Evolutionary conservation across 2,797 vertebrate species (phyloP).

Genomic region (Melanotaenia boesemani): DNA sequence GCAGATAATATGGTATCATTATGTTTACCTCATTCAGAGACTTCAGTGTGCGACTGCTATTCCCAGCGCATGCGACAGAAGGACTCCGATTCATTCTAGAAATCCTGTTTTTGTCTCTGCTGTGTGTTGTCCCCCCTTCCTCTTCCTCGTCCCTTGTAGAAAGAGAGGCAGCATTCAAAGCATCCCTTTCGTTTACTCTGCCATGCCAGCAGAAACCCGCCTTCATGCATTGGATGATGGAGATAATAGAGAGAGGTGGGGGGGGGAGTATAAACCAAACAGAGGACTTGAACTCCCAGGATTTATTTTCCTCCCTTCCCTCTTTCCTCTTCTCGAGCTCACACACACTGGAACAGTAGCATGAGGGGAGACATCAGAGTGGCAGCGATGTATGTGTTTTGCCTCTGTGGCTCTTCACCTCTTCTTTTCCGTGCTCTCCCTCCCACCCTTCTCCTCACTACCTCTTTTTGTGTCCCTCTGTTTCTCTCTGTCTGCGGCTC

Average conservation of each 20-base stretch:
- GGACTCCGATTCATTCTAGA: constrained; percentile 86
- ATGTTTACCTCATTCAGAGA: constrained; percentile 87
- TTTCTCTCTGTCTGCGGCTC: constrained; percentile 38
- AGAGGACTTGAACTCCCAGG: constrained; percentile 51
- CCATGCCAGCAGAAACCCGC: constrained; percentile 70
- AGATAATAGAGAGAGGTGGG: constrained; percentile 26
- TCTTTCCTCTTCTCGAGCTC: constrained; percentile 56
- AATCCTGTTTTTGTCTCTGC: constrained; percentile 74
- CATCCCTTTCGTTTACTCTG: constrained; percentile 79
- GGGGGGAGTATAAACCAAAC: constrained; percentile 45
- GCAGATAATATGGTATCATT: constrained; percentile 40
- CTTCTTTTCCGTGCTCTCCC: constrained; percentile 58
- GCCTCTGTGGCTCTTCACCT: constrained; percentile 63
- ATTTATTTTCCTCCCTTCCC: constrained; percentile 52
- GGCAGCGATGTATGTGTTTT: constrained; percentile 65
- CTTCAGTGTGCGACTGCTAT: constrained; percentile 80
- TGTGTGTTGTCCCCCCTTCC: constrained; percentile 61
- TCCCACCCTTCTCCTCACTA: constrained; percentile 47
- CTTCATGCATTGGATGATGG: constrained; percentile 70
- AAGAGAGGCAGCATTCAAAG: constrained; percentile 85
- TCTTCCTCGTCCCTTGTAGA: constrained; percentile 70
- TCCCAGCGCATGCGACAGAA: constrained; percentile 85
- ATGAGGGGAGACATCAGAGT: constrained; percentile 69
- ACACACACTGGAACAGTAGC: constrained; percentile 50
- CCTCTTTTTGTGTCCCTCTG: constrained; percentile 57